A percentile compares a stretch with the other conserved stretches of the same genome.
phyloP scores from a whole-genome alignment of 2,113 vertebrate species.

The Heliornis fulica region DNA sequence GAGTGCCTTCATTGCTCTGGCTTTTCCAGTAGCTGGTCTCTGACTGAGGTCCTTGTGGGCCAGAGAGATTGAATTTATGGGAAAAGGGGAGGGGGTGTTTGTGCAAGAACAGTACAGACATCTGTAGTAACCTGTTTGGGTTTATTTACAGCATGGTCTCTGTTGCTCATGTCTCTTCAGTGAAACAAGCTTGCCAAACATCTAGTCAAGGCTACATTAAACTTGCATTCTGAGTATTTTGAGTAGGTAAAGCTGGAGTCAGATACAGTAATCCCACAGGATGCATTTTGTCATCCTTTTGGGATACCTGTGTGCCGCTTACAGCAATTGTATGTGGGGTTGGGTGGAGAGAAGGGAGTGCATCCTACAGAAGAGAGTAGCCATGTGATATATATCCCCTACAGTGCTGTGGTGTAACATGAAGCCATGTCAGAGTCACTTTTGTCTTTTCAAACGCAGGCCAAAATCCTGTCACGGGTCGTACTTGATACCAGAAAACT shows the following conservation, averaged over 20 bases:
- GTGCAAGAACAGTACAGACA: background rate
- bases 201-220: rapidly evolving
- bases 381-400: background rate
- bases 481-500: conserved; percentile 91
- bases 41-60: background rate
- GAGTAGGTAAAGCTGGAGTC: background rate
- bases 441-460: conserved; percentile 39
- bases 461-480: conserved; percentile 56
- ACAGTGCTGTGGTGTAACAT: background rate
- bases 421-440: background rate
- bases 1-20: background rate
- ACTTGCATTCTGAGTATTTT: background rate
- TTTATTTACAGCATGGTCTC: background rate
- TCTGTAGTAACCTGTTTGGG: background rate
- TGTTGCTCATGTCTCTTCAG: background rate
- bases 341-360: background rate
- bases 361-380: background rate
- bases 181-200: background rate
- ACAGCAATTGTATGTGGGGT: rapidly evolving
- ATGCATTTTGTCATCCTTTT: background rate
- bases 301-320: background rate
- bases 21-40: background rate
- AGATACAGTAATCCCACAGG: background rate
- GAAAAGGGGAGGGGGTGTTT: background rate
- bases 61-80: background rate